phyloP scores from a whole-genome alignment of 2,113 vertebrate species.

The Verasper variegatus region DNA sequence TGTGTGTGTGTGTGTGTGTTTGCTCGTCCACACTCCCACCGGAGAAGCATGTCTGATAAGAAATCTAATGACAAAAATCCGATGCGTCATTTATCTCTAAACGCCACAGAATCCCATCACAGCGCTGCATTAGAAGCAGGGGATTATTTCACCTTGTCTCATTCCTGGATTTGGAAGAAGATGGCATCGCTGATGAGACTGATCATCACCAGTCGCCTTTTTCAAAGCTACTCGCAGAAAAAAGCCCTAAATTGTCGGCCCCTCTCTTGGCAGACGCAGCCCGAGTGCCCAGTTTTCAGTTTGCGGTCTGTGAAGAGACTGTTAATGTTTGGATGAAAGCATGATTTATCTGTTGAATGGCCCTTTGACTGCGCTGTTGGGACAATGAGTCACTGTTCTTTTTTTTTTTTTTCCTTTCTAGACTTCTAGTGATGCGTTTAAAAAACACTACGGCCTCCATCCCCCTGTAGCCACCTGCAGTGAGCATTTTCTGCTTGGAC shows the following conservation, averaged over 20 bases:
- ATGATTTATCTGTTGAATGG: constrained; percentile 64
- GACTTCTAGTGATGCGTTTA: constrained; percentile 28
- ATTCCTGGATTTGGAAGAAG: neutral
- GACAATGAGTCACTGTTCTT: constrained; percentile 44
- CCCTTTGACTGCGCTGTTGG: constrained; percentile 42
- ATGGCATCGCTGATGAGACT: neutral
- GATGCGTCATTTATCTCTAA: constrained; percentile 18
- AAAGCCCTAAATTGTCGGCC: neutral
- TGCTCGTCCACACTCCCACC: neutral
- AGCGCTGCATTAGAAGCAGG: neutral
- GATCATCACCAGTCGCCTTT: neutral
- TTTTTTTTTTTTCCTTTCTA: constrained; percentile 13
- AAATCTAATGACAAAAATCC: constrained; percentile 47
- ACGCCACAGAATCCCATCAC: neutral
- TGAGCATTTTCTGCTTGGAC: neutral
- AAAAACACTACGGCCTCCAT: neutral
- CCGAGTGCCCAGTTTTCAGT: constrained; percentile 36
- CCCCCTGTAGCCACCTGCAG: constrained; percentile 2
- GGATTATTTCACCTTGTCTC: neutral
- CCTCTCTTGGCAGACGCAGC: constrained; percentile 6
- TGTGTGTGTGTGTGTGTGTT: neutral
- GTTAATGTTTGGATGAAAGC: constrained; percentile 32
- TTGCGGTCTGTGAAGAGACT: constrained; percentile 15
- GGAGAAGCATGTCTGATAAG: constrained; percentile 27
- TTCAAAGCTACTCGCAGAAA: neutral